Percentiles rank a stretch among this genome's conserved stretches.
phyloP scores from a whole-genome alignment of 1,140 invertebrate species.

The Papilio helenus region DNA sequence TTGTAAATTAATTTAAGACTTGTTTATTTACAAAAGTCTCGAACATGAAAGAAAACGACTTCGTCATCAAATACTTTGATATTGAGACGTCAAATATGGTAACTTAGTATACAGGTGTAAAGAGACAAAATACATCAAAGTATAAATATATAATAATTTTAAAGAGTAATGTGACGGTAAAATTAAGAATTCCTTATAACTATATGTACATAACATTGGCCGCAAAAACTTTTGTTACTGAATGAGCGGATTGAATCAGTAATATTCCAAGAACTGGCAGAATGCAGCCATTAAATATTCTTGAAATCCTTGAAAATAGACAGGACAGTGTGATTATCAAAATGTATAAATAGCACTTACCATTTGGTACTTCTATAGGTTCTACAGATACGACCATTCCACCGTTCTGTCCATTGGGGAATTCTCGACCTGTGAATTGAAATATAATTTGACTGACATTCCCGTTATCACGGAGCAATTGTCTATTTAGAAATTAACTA shows the following conservation, averaged over 20 bases:
- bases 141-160: too few species aligned
- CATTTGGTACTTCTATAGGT: constrained; percentile 77
- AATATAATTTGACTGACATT: constrained; percentile 20
- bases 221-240: neutral
- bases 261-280: too few species aligned
- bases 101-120: too few species aligned
- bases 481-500: too few species aligned
- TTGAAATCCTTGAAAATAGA: too few species aligned
- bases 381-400: constrained; percentile 71
- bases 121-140: too few species aligned
- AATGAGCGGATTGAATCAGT: too few species aligned
- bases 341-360: constrained; percentile 54
- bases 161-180: too few species aligned
- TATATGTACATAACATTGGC: neutral
- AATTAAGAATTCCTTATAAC: neutral
- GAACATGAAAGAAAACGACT: neutral
- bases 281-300: too few species aligned
- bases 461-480: neutral
- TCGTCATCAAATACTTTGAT: neutral
- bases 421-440: constrained; percentile 72
- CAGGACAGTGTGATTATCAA: neutral
- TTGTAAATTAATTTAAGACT: neutral
- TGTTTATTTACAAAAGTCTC: neutral
- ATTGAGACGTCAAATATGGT: too few species aligned
- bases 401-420: constrained; percentile 71